These are phyloP conservation scores for Abrostola tripartita DNA, from an alignment of 2,888 invertebrate species.

Conservation along the genomic window DNA sequence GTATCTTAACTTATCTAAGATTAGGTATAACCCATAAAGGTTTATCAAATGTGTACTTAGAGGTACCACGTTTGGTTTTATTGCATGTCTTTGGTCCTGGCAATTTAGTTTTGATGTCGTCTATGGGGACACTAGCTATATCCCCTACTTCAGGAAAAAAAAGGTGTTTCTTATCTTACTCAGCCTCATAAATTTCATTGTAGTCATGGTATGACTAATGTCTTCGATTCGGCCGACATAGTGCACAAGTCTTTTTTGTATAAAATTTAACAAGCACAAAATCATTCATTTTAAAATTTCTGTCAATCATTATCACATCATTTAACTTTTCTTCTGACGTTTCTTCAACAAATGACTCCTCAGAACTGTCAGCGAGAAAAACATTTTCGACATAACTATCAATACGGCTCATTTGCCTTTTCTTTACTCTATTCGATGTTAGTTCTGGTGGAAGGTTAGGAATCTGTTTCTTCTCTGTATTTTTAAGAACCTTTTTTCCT, in stretches of 20 bases:
- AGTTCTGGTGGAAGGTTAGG: neutral
- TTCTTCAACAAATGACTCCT: no score
- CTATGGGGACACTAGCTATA: constrained; percentile 25
- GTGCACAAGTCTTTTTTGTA: constrained; percentile 39
- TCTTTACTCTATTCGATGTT: neutral
- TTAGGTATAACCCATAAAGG: constrained; percentile 33
- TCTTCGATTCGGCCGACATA: constrained; percentile 48
- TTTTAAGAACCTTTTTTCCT: neutral
- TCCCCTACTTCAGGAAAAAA: constrained; percentile 28
- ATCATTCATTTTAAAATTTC: constrained; percentile 38
- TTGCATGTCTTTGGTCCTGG: constrained; percentile 28
- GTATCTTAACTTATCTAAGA: constrained; percentile 12
- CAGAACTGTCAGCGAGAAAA: no score
- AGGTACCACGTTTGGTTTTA: constrained; percentile 15
- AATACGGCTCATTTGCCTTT: neutral
- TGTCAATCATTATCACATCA: constrained; percentile 42
- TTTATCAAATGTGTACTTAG: constrained; percentile 34
- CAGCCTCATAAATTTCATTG: constrained; percentile 45
- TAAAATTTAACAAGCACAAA: constrained; percentile 44
- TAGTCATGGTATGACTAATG: constrained; percentile 42
- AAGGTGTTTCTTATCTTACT: constrained; percentile 48
- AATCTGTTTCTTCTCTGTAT: neutral
- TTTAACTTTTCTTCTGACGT: constrained; percentile 12
- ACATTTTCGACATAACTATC: neutral
- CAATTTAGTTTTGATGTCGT: constrained; percentile 36